Conservation (phyloP, 2,888 invertebrate species). For the Limulus polyphemus region DNA sequence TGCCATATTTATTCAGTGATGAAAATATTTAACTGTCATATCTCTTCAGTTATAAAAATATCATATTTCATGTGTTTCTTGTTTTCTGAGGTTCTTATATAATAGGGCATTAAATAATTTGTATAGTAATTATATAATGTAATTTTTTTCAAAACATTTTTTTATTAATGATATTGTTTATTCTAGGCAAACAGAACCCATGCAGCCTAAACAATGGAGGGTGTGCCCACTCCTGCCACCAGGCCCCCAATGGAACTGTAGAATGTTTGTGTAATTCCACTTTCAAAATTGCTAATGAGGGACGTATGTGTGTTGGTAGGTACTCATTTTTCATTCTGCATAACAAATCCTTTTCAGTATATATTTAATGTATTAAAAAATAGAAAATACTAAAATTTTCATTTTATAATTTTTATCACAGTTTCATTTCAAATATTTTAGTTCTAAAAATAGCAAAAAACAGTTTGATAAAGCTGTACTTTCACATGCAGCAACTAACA, state of each 20-base stretch:
- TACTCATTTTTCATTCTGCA: constrained; percentile 6
- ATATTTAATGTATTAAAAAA: too few relatives aligned
- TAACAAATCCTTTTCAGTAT: too few relatives aligned
- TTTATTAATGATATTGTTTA: background rate
- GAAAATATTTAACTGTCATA: too few relatives aligned
- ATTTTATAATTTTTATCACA: background rate
- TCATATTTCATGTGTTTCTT: too few relatives aligned
- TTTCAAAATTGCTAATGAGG: constrained; percentile 79
- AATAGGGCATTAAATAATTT: too few relatives aligned
- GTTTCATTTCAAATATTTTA: background rate
- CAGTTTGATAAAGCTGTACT: too few relatives aligned
- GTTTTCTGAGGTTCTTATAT: too few relatives aligned
- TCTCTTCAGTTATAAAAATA: too few relatives aligned
- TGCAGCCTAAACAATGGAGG: constrained; percentile 82
- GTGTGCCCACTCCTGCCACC: constrained; percentile 87
- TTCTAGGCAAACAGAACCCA: constrained; percentile 47
- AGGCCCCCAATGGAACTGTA: constrained; percentile 60
- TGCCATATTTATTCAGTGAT: too few relatives aligned
- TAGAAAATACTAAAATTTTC: background rate
- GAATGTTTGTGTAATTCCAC: constrained; percentile 84
- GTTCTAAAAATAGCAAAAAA: background rate
- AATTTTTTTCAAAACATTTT: too few relatives aligned
- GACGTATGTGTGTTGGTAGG: constrained; percentile 80
- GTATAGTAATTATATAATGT: too few relatives aligned
- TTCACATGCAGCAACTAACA: constrained; percentile 41